Evolutionary conservation across 2,113 vertebrate species (phyloP).

Genomic region (Lutjanus erythropterus): DNA sequence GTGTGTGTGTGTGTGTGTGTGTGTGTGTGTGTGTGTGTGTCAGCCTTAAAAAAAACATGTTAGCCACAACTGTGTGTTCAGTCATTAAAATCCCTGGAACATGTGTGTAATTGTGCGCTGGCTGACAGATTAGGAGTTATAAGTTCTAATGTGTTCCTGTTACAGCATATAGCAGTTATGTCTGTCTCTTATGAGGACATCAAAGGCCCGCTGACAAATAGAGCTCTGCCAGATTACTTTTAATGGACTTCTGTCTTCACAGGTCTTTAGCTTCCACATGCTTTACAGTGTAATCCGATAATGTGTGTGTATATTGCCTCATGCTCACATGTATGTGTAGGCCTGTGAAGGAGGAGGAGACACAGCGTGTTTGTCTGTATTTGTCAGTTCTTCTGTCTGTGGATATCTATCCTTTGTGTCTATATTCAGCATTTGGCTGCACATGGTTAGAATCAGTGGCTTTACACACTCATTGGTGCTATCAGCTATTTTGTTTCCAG

Average conservation of each 20-base stretch:
- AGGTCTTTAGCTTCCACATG: neutral
- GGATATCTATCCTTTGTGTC: neutral
- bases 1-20: too few species aligned
- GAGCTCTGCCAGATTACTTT: neutral
- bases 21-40: too few species aligned
- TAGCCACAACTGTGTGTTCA: neutral
- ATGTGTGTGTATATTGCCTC: neutral
- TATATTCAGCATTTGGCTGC: neutral
- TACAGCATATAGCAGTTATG: neutral
- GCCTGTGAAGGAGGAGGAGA: neutral
- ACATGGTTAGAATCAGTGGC: neutral
- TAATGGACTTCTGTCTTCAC: neutral
- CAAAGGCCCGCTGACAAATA: neutral
- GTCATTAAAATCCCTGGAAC: neutral
- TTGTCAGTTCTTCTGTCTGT: neutral
- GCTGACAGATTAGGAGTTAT: neutral
- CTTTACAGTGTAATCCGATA: slow-evolving; percentile 10
- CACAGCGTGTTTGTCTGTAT: neutral
- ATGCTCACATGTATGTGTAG: neutral
- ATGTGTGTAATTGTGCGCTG: neutral
- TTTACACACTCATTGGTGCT: neutral
- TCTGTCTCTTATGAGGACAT: neutral
- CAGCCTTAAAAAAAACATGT: neutral
- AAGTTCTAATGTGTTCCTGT: neutral
- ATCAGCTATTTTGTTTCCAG: neutral